Percentiles rank a stretch among this genome's conserved stretches.
These are phyloP conservation scores for Callospermophilus lateralis DNA, from an alignment of 2,113 vertebrate species.

Conservation along the genomic window DNA sequence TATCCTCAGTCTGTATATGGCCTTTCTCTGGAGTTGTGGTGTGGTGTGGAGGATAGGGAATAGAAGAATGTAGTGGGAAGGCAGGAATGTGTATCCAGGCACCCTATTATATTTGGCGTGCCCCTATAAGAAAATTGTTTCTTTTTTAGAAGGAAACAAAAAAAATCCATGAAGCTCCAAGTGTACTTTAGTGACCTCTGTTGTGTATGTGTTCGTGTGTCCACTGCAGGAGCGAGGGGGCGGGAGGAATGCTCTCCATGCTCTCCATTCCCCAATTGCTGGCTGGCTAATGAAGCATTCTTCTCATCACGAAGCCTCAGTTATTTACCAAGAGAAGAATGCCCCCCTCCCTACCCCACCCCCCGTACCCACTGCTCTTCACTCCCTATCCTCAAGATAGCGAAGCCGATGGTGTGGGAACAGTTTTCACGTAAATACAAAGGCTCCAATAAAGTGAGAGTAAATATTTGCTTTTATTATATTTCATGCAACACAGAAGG, in stretches of 20 bases:
- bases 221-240: slow-evolving; percentile 57
- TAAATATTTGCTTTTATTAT: slow-evolving; percentile 66
- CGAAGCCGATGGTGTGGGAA: background rate
- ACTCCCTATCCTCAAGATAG: slow-evolving; percentile 31
- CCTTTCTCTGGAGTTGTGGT: background rate
- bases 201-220: slow-evolving; percentile 3
- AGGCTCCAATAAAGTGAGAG: slow-evolving; percentile 59
- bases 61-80: no score
- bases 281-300: slow-evolving; percentile 68
- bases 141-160: slow-evolving; percentile 32
- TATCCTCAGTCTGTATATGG: background rate
- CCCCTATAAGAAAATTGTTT: background rate
- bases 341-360: slow-evolving; percentile 47
- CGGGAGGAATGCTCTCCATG: background rate
- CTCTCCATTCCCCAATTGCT: slow-evolving; percentile 47
- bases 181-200: background rate
- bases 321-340: slow-evolving; percentile 73
- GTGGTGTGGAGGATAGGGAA: background rate
- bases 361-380: slow-evolving; percentile 36
- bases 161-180: background rate
- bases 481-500: background rate
- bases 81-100: background rate
- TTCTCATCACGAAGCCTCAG: slow-evolving; percentile 60
- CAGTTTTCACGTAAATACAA: slow-evolving; percentile 46
- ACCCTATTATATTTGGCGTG: background rate